phyloP scores from a whole-genome alignment of 2,113 vertebrate species.

The Leptosomus discolor region DNA sequence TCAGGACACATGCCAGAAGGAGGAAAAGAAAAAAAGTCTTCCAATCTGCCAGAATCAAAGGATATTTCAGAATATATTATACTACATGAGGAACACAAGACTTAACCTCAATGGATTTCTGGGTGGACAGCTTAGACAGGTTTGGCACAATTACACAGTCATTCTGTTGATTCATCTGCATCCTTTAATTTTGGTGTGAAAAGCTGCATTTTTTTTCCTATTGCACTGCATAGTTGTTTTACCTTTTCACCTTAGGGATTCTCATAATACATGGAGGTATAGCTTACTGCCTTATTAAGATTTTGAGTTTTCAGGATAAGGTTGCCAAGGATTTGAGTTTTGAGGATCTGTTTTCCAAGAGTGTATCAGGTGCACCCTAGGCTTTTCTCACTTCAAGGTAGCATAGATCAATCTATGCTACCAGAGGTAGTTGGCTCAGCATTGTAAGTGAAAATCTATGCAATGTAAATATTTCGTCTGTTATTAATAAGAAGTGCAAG shows the following conservation, averaged over 20 bases:
- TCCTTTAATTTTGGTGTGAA: background rate
- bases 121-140: background rate
- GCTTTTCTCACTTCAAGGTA: background rate
- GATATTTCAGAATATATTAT: background rate
- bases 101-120: background rate
- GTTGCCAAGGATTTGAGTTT: background rate
- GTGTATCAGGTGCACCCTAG: accelerated
- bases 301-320: background rate
- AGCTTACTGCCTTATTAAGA: background rate
- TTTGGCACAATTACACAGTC: background rate
- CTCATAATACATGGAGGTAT: background rate
- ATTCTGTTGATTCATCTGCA: background rate
- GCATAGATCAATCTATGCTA: background rate
- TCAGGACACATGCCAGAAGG: background rate
- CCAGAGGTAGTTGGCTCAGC: background rate
- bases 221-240: background rate
- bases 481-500: background rate
- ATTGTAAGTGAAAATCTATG: background rate
- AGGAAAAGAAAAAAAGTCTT: background rate
- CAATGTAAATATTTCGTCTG: background rate
- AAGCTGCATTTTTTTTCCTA: background rate
- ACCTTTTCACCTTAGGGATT: background rate
- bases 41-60: background rate
- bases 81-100: background rate
- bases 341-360: background rate